Base-by-base conservation (phyloP, 23 tunicate species). In the Oikopleura vanhoeffeni region DNA sequence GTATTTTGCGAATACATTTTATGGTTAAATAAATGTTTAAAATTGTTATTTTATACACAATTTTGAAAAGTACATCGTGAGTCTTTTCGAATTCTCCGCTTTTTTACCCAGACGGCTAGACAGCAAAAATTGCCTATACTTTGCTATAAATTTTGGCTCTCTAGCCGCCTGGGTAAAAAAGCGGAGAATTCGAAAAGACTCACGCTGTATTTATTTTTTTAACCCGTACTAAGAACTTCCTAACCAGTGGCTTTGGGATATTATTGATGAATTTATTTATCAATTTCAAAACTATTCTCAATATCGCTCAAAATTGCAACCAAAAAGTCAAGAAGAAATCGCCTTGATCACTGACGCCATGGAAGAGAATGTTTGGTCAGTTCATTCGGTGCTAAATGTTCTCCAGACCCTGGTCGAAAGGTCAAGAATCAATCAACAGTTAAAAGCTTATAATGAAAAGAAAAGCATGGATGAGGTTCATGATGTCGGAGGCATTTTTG, bases 221-320 rank as follows among this genome's bases (percentile, higher is more conserved):
- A 91, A 40, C 85, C 85, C 0, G 85, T 76, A 38, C 57, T 91
- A 82, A n/a, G 91, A 92, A 40, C 89, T 92, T 41, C 97, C 97
- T 40, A 92, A 92, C 71, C 97, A 92, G 83, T 92, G 97, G 97
- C 87, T 92, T 41, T 92, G 91, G 91, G 97, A 92, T 83, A 92
- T 92, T 40, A 92, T 92, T 84, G 97, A 92, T 86, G 97, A 92
- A 83, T 92, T 92, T 82, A 90, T 92, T 8, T 92, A 92, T 87
- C 97, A 92, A 90, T 95, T 91, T 85, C 99, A 95, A 87, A 87
- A 95, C 27, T 95, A 88, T 84, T 87, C 97, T 79, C 99, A 95
- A 76, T 95, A 95, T 57, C 76, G 92, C 67, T 91, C 97, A 85
- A 95, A 95, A 42, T 87, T 95, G 41, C 87, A 90, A 75, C 88